Percentiles rank a stretch among this genome's conserved stretches.
phyloP scores from a whole-genome alignment of 1,140 invertebrate genomes.

The Metaphire vulgaris region DNA sequence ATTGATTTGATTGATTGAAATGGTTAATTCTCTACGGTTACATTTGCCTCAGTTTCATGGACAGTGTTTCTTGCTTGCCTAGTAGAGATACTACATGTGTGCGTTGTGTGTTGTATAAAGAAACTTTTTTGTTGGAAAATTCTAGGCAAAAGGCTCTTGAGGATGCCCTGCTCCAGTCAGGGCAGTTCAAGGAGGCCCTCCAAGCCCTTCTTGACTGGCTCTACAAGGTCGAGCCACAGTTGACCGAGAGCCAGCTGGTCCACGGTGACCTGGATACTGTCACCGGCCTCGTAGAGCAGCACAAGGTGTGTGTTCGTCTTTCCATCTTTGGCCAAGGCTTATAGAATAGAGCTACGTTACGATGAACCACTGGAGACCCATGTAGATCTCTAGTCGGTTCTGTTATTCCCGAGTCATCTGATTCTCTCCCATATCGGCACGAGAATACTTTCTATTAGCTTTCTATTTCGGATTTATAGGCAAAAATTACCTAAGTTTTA shows the following conservation, averaged over 20 bases:
- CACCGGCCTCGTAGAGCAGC: constrained; percentile 81
- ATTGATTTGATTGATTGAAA: too few species aligned
- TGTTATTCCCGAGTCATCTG: not conserved
- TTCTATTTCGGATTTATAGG: not conserved
- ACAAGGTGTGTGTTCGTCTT: constrained; percentile 60
- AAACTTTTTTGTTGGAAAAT: constrained; percentile 11
- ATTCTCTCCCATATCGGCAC: not conserved
- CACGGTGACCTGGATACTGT: constrained; percentile 95
- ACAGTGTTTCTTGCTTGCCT: too few species aligned
- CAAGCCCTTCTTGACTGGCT: constrained; percentile 90
- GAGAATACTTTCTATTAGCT: not conserved
- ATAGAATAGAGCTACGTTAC: constrained; percentile 20
- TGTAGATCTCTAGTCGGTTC: not conserved
- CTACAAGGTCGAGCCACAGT: constrained; percentile 66
- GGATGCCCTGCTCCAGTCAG: constrained; percentile 85
- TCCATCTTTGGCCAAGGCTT: constrained; percentile 6
- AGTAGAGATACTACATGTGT: too few species aligned
- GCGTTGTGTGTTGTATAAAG: not conserved
- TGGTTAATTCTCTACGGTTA: too few species aligned
- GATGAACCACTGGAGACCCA: too few species aligned
- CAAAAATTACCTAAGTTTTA: not conserved
- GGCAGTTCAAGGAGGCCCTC: constrained; percentile 93
- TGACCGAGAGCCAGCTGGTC: constrained; percentile 74
- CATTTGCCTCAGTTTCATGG: too few species aligned
- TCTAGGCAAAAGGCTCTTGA: constrained; percentile 79